These are phyloP conservation scores for Penaeus indicus DNA, from an alignment of 1,140 invertebrate genomes.

Conservation along the genomic window DNA sequence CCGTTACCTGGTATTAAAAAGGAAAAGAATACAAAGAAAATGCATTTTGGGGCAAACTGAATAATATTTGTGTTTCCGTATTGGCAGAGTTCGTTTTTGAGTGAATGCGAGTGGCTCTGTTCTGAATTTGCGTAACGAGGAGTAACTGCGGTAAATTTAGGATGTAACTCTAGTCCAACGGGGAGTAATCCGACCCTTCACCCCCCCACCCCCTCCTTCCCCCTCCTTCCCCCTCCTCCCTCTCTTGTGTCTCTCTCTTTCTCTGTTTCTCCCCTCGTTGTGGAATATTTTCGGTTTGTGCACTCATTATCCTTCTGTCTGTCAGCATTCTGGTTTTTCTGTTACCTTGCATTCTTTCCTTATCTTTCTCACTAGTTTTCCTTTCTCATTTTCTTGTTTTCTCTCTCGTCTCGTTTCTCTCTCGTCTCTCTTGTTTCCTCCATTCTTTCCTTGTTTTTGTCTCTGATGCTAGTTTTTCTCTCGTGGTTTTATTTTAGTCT, in stretches of 20 bases:
- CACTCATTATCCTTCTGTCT: not conserved
- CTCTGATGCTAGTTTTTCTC: not conserved
- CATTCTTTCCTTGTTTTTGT: not conserved
- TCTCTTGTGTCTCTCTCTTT: not conserved
- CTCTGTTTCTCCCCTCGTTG: not conserved
- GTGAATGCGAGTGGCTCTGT: too few relatives aligned
- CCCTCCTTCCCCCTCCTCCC: slow-evolving; percentile 10
- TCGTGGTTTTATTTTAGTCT: not conserved
- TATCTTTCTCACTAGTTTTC: not conserved
- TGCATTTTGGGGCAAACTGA: too few relatives aligned
- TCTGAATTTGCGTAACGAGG: not conserved
- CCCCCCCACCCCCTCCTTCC: not conserved
- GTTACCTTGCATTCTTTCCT: not conserved
- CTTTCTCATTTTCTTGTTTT: not conserved
- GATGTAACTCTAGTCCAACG: not conserved
- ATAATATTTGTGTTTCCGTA: too few relatives aligned
- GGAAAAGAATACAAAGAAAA: too few relatives aligned
- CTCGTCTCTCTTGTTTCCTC: not conserved
- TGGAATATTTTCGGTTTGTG: not conserved
- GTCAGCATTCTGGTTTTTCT: not conserved
- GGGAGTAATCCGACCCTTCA: not conserved
- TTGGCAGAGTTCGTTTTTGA: too few relatives aligned
- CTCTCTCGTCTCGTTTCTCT: not conserved
- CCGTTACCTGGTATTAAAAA: too few relatives aligned
- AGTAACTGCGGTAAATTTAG: not conserved